phyloP scores from a whole-genome alignment of 2,113 vertebrate genomes.

The Heptranchias perlo region DNA sequence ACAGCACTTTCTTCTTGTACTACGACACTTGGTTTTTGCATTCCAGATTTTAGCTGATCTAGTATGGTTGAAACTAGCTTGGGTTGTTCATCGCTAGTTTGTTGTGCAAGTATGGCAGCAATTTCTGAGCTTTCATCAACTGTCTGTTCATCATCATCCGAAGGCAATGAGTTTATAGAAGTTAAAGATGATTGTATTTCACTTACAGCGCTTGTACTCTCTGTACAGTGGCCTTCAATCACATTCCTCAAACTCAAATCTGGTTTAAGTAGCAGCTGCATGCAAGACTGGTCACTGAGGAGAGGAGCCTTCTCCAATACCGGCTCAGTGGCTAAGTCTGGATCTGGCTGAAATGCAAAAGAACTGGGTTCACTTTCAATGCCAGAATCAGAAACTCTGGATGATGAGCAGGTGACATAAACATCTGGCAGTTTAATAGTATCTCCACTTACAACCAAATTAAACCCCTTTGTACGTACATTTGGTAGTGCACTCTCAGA shows the following conservation, averaged over 20 bases:
- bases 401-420: conserved; percentile 66
- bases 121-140: conserved; percentile 72
- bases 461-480: conserved; percentile 55
- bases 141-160: conserved; percentile 82
- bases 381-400: conserved; percentile 90
- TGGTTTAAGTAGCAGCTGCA: conserved; percentile 63
- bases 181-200: conserved; percentile 93
- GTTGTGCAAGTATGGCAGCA: conserved; percentile 52
- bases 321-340: conserved; percentile 55
- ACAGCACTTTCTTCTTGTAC: conserved; percentile 70
- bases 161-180: conserved; percentile 94
- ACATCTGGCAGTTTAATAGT: conserved; percentile 65
- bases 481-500: conserved; percentile 16
- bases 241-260: conserved; percentile 59
- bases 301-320: conserved; percentile 51
- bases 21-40: conserved; percentile 63
- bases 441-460: conserved; percentile 63
- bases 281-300: conserved; percentile 61
- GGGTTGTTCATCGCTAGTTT: background rate
- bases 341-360: conserved; percentile 71
- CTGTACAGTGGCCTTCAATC: conserved; percentile 68
- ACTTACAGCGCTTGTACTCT: conserved; percentile 81
- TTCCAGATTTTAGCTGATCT: conserved; percentile 52
- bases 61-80: conserved; percentile 32
- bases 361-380: conserved; percentile 93